Conservation (phyloP, 2,888 invertebrate species). For the Drosophila kanekoi region DNA sequence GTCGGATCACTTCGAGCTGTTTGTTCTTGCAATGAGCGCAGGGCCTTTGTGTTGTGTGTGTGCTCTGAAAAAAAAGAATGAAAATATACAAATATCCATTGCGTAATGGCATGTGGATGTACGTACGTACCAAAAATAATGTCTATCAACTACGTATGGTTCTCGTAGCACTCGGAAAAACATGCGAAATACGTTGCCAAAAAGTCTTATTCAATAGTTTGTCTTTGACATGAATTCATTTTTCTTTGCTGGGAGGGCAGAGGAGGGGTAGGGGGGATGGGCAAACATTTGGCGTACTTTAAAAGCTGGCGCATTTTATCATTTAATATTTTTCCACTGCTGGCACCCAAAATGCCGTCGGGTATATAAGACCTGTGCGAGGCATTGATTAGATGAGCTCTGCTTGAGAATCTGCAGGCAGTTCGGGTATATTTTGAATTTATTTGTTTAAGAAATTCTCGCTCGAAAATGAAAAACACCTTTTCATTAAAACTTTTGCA, state of each 20-base stretch:
- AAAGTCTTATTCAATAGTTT: conserved; percentile 78
- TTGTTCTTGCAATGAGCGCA: conserved; percentile 29
- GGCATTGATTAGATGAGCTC: neutral
- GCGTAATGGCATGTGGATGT: conserved; percentile 56
- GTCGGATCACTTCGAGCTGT: neutral
- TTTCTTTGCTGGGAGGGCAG: too few species aligned
- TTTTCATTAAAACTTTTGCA: conserved; percentile 39
- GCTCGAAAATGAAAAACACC: conserved; percentile 76
- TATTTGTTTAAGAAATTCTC: conserved; percentile 18
- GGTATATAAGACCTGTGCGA: neutral
- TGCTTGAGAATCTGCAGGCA: too few species aligned
- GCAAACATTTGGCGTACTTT: conserved; percentile 68
- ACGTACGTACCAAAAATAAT: conserved; percentile 30
- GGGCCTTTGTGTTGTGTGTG: conserved; percentile 34
- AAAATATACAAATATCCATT: conserved; percentile 33
- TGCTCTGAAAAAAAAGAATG: conserved; percentile 53
- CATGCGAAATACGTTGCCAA: conserved; percentile 69
- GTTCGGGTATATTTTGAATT: conserved; percentile 29
- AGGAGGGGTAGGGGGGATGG: too few species aligned
- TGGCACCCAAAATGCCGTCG: neutral
- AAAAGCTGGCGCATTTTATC: conserved; percentile 63
- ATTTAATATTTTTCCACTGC: conserved; percentile 58
- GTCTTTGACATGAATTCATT: conserved; percentile 81
- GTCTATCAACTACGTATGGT: conserved; percentile 24
- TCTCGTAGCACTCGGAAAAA: conserved; percentile 35